A percentile compares a stretch with the other conserved stretches of the same genome.
phyloP scores from a whole-genome alignment of 1,140 invertebrate genomes.

The Drepana arcuata region DNA sequence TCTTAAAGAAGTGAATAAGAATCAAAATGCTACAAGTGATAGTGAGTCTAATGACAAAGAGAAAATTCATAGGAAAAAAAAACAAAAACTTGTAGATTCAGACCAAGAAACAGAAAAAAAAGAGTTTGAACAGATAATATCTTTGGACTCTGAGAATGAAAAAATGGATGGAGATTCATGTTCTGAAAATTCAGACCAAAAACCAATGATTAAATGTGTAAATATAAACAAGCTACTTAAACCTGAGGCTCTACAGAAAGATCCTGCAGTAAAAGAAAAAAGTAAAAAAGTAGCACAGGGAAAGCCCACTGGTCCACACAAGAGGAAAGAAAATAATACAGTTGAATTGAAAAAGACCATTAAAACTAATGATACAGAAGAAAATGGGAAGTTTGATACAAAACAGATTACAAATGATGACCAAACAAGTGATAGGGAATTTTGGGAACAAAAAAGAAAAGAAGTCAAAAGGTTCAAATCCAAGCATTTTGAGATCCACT shows the following conservation, averaged over 20 bases:
- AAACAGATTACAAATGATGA: constrained; percentile 16
- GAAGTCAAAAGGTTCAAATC: constrained; percentile 38
- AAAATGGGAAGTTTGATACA: constrained; percentile 4
- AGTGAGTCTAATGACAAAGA: constrained; percentile 1
- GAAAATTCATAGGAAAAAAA: constrained; percentile 3
- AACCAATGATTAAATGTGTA: constrained; percentile 50
- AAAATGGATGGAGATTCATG: too few species aligned
- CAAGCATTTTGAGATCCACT: constrained; percentile 34
- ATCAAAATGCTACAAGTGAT: neutral
- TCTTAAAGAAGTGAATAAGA: neutral
- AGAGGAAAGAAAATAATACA: too few species aligned
- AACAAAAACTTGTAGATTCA: constrained; percentile 1
- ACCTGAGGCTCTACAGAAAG: constrained; percentile 23
- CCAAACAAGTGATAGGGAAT: constrained; percentile 21
- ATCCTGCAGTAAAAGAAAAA: constrained; percentile 10
- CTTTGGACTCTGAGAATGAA: too few species aligned
- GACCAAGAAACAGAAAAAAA: neutral
- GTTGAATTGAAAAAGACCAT: too few species aligned
- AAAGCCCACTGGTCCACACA: too few species aligned
- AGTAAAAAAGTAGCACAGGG: constrained; percentile 3
- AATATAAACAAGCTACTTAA: constrained; percentile 46
- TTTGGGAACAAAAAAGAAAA: constrained; percentile 28
- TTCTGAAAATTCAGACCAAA: constrained; percentile 18
- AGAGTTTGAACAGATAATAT: constrained; percentile 3
- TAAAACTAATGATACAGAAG: constrained; percentile 6